phyloP scores from a whole-genome alignment of 2,797 vertebrate genomes.

The Premnoplex brunnescens region DNA sequence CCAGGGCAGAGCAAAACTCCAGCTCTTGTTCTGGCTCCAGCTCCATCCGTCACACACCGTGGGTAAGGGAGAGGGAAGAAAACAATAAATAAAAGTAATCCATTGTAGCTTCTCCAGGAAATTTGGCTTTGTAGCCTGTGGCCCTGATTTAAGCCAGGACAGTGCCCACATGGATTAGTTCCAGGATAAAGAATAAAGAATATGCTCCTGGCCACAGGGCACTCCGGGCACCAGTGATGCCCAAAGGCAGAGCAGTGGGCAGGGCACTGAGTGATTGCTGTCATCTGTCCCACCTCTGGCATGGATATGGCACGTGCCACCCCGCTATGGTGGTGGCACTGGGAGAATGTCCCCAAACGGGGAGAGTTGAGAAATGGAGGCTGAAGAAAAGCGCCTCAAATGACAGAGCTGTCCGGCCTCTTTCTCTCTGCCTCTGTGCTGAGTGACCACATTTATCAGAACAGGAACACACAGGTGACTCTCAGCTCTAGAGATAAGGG shows the following conservation, averaged over 20 bases:
- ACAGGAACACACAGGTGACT: not conserved
- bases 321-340: not conserved
- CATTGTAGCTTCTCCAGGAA: not conserved
- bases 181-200: not conserved
- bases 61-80: not conserved
- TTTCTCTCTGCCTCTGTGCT: not conserved
- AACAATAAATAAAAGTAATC: not conserved
- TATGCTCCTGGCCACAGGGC: not conserved
- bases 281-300: not conserved
- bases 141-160: not conserved
- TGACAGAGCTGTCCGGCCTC: not conserved
- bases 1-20: not conserved
- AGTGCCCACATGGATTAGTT: not conserved
- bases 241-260: not conserved
- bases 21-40: not conserved
- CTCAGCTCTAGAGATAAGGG: not conserved
- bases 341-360: accelerated
- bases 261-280: not conserved
- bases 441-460: not conserved
- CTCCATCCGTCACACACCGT: not conserved
- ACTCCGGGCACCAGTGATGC: not conserved
- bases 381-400: not conserved
- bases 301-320: accelerated
- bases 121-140: not conserved
- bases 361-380: not conserved